A percentile compares a stretch with the other conserved stretches of the same genome.
These are phyloP conservation scores for human (Homo sapiens) DNA, from an alignment of 2,113 vertebrate species.

Conservation along the genomic window GRCh38 chr12:83256501-83257000, in stretches of 20 bases:
- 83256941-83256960: not conserved
- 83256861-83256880: not conserved
- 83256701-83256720: not conserved
- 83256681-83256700: not conserved
- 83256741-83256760: not conserved
- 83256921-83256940: not conserved
- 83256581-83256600: not conserved
- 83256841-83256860: not conserved
- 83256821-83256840: slow-evolving; percentile 33
- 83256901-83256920: not conserved
- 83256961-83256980: not conserved
- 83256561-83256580: not conserved
- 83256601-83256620: not conserved
- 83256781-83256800: slow-evolving; percentile 40
- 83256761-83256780: slow-evolving; percentile 26
- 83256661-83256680: not conserved
- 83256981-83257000: not conserved
- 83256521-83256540: not conserved
- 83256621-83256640: not conserved
- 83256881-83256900: not conserved
- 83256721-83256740: not conserved
- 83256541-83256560: not conserved
- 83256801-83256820: slow-evolving; percentile 21
- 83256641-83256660: too few species aligned
- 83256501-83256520: slow-evolving; percentile 31